Evolutionary conservation across 2,113 vertebrate species (phyloP), one percentile per base, ranked within the genome.

Genomic region (Salvelinus namaycush): DNA sequence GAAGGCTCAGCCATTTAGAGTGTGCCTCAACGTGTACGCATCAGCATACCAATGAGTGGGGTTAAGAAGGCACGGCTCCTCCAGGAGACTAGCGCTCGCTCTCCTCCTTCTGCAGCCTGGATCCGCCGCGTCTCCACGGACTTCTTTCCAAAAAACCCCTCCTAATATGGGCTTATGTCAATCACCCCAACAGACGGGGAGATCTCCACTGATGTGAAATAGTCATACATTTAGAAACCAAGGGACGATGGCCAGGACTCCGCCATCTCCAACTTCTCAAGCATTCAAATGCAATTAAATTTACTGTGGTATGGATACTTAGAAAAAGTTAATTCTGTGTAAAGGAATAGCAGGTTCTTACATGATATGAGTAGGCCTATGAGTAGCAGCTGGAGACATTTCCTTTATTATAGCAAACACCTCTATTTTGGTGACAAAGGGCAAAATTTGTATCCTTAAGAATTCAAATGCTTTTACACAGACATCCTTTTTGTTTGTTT

Each of bases 11-110:
- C 93, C 94, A 94, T 93, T 96, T 90, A 95, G 95, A 95, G 96
- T 94, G 93, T 94, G 93, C 94, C 94, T 95, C 91, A 92, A 81
- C 93, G 93, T 91, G 93, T 93, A 90, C 93, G 92, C 94, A 94
- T 95, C 94, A 93, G 97, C 97, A 98, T 99, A 98, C 97, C 95
- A 98, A 99, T 98, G 97, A 99, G 96, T 91, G 95, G 93, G 97
- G 97, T 98, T 96, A 97, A 97, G 96, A 97, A 98, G 96, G 93
- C 96, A 95, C 91, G 90, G 92, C 95, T 96, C 94, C 95, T 95
- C 93, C 93, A 93, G 94, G 95, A 96, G 95, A 94, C 92, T 90
- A 91, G 91, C 93, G 91, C 94, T 14, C 51, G 12, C 51, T 18
- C 51, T 54, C 51, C 51, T 18, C 94, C 95, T 94, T 93, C 95